Conservation (phyloP, 2,888 invertebrate species). For the Dicycla oo region DNA sequence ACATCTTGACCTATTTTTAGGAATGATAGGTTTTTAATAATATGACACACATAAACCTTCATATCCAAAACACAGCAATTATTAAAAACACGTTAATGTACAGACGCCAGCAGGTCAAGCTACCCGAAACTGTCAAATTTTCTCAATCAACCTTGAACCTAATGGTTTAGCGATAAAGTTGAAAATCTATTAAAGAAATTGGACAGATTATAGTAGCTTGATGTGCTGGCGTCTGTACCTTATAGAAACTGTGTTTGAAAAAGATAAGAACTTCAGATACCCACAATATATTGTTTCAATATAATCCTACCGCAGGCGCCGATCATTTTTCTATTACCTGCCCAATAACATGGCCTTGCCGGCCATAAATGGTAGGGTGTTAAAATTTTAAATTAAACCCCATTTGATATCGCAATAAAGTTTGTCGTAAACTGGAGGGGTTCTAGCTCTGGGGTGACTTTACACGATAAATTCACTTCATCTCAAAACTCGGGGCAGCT, state of each 20-base stretch:
- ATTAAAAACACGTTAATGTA: background rate
- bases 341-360: conserved; percentile 46
- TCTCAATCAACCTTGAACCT: too few relatives aligned
- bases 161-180: too few relatives aligned
- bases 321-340: conserved; percentile 66
- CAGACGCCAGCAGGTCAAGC: too few relatives aligned
- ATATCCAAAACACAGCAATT: background rate
- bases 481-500: conserved; percentile 40
- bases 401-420: conserved; percentile 70
- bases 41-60: background rate
- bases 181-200: too few relatives aligned
- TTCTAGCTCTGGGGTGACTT: conserved; percentile 56
- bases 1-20: background rate
- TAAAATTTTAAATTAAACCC: conserved; percentile 74
- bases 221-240: too few relatives aligned
- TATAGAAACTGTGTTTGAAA: background rate
- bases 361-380: conserved; percentile 61
- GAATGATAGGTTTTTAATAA: background rate
- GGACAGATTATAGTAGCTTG: too few relatives aligned
- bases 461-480: conserved; percentile 53
- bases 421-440: conserved; percentile 65
- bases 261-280: conserved; percentile 28
- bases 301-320: conserved; percentile 48
- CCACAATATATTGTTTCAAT: conserved; percentile 53
- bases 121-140: too few relatives aligned